A percentile compares a stretch with the other conserved stretches of the same genome.
These are phyloP conservation scores for Acheta domesticus DNA, from an alignment of 2,888 invertebrate genomes.

Conservation along the genomic window DNA sequence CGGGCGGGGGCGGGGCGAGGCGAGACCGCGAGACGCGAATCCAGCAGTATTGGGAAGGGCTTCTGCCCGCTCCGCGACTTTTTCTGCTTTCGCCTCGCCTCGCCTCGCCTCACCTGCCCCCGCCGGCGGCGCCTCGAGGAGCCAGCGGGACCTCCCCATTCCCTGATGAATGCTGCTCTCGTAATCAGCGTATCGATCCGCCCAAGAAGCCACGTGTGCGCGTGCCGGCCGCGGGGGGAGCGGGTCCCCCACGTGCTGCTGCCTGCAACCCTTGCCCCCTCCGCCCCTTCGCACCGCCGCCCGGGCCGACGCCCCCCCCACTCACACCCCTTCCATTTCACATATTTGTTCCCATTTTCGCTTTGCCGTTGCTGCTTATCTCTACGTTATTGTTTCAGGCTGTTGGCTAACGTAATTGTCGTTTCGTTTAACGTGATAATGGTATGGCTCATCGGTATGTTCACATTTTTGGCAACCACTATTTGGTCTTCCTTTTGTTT, in stretches of 20 bases:
- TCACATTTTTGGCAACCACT: too few species aligned
- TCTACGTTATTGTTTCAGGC: too few species aligned
- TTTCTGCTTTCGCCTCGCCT: background rate
- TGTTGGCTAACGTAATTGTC: too few species aligned
- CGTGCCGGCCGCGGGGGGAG: background rate
- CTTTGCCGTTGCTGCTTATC: too few species aligned
- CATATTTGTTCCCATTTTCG: too few species aligned
- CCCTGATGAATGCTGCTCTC: background rate
- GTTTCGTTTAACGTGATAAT: too few species aligned
- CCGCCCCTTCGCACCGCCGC: too few species aligned
- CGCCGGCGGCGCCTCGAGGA: background rate
- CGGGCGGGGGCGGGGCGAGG: background rate
- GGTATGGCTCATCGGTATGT: too few species aligned
- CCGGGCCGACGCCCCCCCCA: too few species aligned
- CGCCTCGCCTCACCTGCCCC: background rate
- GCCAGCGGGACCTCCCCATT: conserved; percentile 5
- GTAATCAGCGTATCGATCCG: background rate
- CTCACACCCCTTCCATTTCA: too few species aligned
- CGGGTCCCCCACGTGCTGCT: background rate
- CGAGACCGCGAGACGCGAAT: background rate
- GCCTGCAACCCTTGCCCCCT: background rate
- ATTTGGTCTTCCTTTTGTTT: too few species aligned
- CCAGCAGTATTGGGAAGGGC: background rate
- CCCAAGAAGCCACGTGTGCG: background rate
- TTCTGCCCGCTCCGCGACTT: background rate